phyloP scores from a whole-genome alignment of 2,113 vertebrate species.

The Hiodon alosoides region DNA sequence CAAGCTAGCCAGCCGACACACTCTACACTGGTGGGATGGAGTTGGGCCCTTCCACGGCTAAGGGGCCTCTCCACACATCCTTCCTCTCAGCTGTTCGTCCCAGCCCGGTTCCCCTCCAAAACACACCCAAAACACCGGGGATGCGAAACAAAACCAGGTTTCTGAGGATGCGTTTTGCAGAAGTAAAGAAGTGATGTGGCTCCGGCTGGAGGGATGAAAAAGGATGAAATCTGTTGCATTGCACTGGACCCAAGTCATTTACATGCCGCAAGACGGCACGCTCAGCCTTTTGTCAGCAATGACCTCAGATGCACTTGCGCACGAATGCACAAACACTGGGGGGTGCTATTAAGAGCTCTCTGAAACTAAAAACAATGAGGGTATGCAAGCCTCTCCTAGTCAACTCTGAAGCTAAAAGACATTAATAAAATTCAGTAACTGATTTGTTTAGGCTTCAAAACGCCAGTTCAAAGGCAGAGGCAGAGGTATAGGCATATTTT shows the following conservation, averaged over 20 bases:
- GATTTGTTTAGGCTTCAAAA: conserved; percentile 25
- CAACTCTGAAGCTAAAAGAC: not conserved
- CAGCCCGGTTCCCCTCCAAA: not conserved
- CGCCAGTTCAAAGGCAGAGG: conserved; percentile 20
- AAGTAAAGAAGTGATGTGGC: not conserved
- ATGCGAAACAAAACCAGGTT: not conserved
- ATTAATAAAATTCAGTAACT: too few relatives aligned
- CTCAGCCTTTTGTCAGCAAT: conserved; percentile 1
- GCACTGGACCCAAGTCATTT: too few relatives aligned
- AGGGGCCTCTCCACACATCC: not conserved
- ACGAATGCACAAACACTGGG: conserved; percentile 13
- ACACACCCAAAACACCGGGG: too few relatives aligned
- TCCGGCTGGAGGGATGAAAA: not conserved
- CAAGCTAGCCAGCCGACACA: too few relatives aligned
- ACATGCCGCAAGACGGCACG: not conserved
- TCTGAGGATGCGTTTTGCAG: too few relatives aligned
- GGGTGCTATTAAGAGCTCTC: conserved; percentile 22
- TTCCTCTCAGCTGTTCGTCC: not conserved
- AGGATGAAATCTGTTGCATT: not conserved
- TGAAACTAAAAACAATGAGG: not conserved
- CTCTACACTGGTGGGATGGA: too few relatives aligned
- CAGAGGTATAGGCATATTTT: conserved; percentile 26
- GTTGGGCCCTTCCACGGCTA: not conserved
- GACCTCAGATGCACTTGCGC: conserved; percentile 8
- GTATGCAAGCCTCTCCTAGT: not conserved